A percentile compares a stretch with the other conserved stretches of the same genome.
phyloP scores from a whole-genome alignment of 2,797 vertebrate genomes.

The Amphiprion clarkii region DNA sequence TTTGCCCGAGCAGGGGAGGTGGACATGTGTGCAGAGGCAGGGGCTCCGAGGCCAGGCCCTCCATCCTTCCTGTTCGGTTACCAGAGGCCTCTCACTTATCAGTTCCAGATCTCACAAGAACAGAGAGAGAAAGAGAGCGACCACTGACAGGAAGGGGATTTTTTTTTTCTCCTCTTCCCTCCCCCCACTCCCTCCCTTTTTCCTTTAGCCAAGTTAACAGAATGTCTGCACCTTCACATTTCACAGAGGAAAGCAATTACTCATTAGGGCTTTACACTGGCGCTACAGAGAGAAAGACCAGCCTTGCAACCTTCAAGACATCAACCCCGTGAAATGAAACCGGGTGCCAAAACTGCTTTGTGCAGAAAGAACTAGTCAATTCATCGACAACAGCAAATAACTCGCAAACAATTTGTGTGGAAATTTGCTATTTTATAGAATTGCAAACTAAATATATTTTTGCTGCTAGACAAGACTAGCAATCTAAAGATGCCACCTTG shows the following conservation, averaged over 20 bases:
- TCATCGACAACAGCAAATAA: constrained; percentile 3
- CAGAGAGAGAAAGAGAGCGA: constrained; percentile 72
- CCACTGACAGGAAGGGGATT: constrained; percentile 81
- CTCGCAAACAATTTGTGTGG: too few species aligned
- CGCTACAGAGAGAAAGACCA: constrained; percentile 50
- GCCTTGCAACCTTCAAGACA: constrained; percentile 47
- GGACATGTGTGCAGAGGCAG: constrained; percentile 81
- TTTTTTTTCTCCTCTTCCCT: constrained; percentile 21
- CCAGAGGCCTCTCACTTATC: constrained; percentile 78
- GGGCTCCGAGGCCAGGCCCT: constrained; percentile 70
- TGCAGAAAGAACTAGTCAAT: neutral
- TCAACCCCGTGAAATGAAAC: constrained; percentile 19
- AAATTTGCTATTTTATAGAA: too few species aligned
- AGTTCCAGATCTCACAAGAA: constrained; percentile 81
- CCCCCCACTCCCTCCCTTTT: constrained; percentile 7
- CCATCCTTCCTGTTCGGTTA: constrained; percentile 82
- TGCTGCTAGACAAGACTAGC: too few species aligned
- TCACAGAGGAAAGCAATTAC: constrained; percentile 80
- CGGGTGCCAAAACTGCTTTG: neutral
- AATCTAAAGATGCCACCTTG: neutral
- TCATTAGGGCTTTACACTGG: constrained; percentile 59
- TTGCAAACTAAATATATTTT: neutral
- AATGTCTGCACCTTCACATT: constrained; percentile 78
- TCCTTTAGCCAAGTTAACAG: constrained; percentile 76
- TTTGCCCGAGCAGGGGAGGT: constrained; percentile 65